These are phyloP conservation scores for Leontopithecus rosalia DNA, from an alignment of 2,797 vertebrate genomes.

Conservation along the genomic window DNA sequence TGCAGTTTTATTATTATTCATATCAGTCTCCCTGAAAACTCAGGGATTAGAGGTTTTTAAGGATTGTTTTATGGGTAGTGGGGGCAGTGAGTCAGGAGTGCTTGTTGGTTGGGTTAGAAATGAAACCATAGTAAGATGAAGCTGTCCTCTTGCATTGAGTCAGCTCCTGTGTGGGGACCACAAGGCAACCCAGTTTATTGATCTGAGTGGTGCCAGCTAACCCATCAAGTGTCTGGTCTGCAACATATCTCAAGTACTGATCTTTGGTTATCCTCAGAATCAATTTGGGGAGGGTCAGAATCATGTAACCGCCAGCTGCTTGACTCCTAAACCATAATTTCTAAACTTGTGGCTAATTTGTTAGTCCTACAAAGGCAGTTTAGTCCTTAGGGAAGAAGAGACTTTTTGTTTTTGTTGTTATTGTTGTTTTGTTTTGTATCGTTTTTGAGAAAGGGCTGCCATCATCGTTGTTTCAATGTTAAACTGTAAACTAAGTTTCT, in stretches of 20 bases:
- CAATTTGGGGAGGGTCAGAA: background rate
- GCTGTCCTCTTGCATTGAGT: background rate
- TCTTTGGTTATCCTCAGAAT: background rate
- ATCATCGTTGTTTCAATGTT: background rate
- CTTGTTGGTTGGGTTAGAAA: background rate
- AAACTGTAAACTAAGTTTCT: background rate
- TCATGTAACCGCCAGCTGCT: rapidly evolving
- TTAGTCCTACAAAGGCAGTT: background rate
- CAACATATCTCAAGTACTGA: background rate
- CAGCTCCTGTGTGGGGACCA: background rate
- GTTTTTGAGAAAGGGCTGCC: background rate
- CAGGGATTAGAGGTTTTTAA: background rate
- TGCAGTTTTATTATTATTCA: background rate
- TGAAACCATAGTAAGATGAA: background rate
- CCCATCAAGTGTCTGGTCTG: background rate
- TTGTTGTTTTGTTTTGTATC: too few relatives aligned
- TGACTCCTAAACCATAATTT: background rate
- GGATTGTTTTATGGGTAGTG: background rate
- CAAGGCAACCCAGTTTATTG: background rate
- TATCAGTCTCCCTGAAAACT: background rate
- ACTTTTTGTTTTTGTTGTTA: too few relatives aligned
- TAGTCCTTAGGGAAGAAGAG: background rate
- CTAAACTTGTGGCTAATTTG: background rate
- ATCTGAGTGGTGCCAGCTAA: background rate
- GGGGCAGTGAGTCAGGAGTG: background rate